phyloP scores from a whole-genome alignment of 92 coral and sea anemone species.

The Ricordea florida region DNA sequence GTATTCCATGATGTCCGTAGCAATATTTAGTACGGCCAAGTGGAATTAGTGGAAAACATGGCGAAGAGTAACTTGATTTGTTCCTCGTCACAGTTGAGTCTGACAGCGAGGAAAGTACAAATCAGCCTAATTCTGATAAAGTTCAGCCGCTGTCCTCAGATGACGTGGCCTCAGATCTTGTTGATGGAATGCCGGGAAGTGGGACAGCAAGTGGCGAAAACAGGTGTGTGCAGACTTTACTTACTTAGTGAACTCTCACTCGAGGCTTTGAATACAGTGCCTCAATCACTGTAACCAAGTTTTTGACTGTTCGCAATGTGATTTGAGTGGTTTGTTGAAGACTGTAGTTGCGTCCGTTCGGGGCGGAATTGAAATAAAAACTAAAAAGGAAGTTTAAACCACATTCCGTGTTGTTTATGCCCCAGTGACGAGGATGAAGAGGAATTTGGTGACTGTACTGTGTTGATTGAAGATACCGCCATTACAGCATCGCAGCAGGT shows the following conservation, averaged over 20 bases:
- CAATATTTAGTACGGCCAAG: neutral
- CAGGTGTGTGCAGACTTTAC: constrained; percentile 33
- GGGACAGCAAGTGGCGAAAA: constrained; percentile 43
- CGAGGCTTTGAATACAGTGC: neutral
- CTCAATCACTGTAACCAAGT: neutral
- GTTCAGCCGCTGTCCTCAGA: neutral
- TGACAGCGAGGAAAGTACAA: neutral
- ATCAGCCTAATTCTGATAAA: neutral
- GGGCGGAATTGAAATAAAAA: neutral
- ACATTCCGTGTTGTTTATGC: neutral
- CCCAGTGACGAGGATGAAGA: constrained; percentile 65
- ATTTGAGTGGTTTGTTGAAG: too few species aligned
- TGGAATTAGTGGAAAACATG: neutral
- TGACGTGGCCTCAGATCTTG: neutral
- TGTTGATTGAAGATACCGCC: constrained; percentile 67
- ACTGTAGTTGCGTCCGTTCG: neutral
- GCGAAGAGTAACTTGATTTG: neutral
- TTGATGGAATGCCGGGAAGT: constrained; percentile 4
- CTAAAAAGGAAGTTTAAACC: neutral
- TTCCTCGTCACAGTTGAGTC: neutral
- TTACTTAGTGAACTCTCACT: too few species aligned
- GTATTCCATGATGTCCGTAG: neutral
- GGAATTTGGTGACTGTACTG: constrained; percentile 88
- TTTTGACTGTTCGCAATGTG: neutral
- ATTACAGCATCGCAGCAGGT: constrained; percentile 82